phyloP scores from a whole-genome alignment of 1,140 invertebrate genomes.

The Hirudo medicinalis region DNA sequence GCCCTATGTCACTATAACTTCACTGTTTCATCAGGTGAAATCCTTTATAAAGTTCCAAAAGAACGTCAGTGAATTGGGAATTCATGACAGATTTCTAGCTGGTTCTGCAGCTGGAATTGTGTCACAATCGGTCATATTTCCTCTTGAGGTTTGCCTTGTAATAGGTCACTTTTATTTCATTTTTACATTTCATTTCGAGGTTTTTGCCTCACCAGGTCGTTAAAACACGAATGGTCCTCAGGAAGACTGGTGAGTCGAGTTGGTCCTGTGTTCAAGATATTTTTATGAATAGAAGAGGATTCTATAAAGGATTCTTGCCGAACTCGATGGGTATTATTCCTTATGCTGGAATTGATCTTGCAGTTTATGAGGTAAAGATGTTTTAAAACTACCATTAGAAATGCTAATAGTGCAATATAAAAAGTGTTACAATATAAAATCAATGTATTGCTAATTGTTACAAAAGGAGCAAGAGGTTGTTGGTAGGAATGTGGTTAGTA shows the following conservation, averaged over 20 bases:
- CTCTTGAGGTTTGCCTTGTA: conserved; percentile 58
- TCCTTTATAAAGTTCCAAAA: not conserved
- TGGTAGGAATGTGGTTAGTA: too few species aligned
- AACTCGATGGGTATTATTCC: conserved; percentile 96
- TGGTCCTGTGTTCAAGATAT: conserved; percentile 74
- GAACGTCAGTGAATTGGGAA: conserved; percentile 23
- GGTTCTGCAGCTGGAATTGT: conserved; percentile 86
- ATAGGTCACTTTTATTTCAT: not conserved
- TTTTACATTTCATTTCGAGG: not conserved
- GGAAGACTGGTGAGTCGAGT: conserved; percentile 80
- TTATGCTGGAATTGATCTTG: conserved; percentile 95
- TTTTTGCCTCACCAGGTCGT: conserved; percentile 53
- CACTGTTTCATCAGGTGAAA: not conserved
- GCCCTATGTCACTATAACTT: too few species aligned
- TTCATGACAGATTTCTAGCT: conserved; percentile 71
- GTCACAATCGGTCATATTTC: conserved; percentile 89
- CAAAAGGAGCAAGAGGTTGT: too few species aligned
- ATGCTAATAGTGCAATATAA: too few species aligned
- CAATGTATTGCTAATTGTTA: too few species aligned
- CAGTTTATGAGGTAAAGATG: conserved; percentile 81
- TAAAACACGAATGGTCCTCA: conserved; percentile 88
- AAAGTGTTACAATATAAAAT: too few species aligned
- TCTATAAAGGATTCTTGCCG: conserved; percentile 71
- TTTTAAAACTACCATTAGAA: too few species aligned
- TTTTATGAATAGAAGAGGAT: conserved; percentile 70